phyloP scores from a whole-genome alignment of 2,888 invertebrate genomes.

The Spisula solida region DNA sequence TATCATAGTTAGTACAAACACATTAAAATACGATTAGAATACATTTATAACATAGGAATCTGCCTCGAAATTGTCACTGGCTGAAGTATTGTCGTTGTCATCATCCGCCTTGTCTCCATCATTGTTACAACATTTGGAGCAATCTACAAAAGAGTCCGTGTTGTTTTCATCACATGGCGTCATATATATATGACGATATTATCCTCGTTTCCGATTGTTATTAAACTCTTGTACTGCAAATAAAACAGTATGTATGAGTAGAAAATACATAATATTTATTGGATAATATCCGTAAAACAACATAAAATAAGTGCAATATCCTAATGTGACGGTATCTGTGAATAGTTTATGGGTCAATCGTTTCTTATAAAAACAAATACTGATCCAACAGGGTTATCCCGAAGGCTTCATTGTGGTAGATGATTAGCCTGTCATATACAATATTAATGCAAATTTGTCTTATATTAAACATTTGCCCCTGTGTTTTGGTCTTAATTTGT shows the following conservation, averaged over 20 bases:
- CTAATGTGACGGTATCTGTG: not conserved
- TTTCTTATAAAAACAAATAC: no score
- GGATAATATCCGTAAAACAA: not conserved
- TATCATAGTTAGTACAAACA: no score
- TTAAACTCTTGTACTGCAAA: slow-evolving; percentile 32
- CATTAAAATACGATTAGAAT: not conserved
- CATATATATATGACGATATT: slow-evolving; percentile 38
- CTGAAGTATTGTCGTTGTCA: slow-evolving; percentile 1
- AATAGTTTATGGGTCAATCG: not conserved
- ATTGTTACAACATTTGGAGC: slow-evolving; percentile 27
- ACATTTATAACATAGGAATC: slow-evolving; percentile 1
- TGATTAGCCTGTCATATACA: not conserved
- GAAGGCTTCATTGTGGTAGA: no score
- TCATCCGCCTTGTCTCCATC: not conserved
- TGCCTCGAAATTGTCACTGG: slow-evolving; percentile 4
- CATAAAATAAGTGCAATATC: not conserved
- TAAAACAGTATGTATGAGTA: not conserved
- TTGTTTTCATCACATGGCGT: slow-evolving; percentile 28
- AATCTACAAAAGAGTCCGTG: slow-evolving; percentile 22
- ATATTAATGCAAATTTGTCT: not conserved
- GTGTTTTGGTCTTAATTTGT: no score
- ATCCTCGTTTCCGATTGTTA: slow-evolving; percentile 29
- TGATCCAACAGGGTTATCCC: no score
- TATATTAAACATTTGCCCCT: no score
- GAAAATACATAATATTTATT: not conserved